Evolutionary conservation across 2,797 vertebrate genomes (phyloP).

Genomic region (Sebastes paucispinis): DNA sequence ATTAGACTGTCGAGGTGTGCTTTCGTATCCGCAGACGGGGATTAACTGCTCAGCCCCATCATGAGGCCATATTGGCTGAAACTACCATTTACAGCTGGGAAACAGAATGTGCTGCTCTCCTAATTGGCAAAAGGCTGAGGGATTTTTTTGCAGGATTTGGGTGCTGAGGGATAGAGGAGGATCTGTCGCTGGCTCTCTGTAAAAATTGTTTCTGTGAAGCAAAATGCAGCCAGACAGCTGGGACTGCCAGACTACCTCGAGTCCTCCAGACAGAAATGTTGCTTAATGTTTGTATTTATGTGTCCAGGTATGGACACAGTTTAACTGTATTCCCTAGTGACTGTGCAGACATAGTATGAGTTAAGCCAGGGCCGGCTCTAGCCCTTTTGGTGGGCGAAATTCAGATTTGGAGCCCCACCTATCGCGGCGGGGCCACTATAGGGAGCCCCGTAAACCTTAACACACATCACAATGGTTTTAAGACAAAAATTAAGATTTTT

Average conservation of each 20-base stretch:
- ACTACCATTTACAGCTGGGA: slow-evolving; percentile 45
- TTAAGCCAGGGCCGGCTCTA: not conserved
- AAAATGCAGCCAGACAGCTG: slow-evolving; percentile 18
- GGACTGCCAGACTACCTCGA: not conserved
- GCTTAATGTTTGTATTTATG: slow-evolving; percentile 9
- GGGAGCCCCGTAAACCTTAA: too few relatives aligned
- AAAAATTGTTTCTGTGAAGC: slow-evolving; percentile 21
- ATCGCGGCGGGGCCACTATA: too few relatives aligned
- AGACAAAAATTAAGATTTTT: too few relatives aligned
- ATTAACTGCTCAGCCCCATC: slow-evolving; percentile 58
- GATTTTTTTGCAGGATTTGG: slow-evolving; percentile 31
- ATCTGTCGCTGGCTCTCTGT: slow-evolving; percentile 20
- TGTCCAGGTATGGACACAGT: not conserved
- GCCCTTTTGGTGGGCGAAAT: too few relatives aligned
- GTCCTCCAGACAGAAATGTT: not conserved
- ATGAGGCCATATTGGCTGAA: slow-evolving; percentile 40
- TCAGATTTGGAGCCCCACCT: too few relatives aligned
- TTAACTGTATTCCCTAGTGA: not conserved
- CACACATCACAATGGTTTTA: too few relatives aligned
- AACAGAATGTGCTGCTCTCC: slow-evolving; percentile 34
- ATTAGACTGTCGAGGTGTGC: slow-evolving; percentile 40
- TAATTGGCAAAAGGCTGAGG: slow-evolving; percentile 62
- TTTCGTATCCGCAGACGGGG: slow-evolving; percentile 37
- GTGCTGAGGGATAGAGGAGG: slow-evolving; percentile 6
- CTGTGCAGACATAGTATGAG: not conserved